phyloP scores from a whole-genome alignment of 2,797 vertebrate species.

The Cichlasoma orientale region DNA sequence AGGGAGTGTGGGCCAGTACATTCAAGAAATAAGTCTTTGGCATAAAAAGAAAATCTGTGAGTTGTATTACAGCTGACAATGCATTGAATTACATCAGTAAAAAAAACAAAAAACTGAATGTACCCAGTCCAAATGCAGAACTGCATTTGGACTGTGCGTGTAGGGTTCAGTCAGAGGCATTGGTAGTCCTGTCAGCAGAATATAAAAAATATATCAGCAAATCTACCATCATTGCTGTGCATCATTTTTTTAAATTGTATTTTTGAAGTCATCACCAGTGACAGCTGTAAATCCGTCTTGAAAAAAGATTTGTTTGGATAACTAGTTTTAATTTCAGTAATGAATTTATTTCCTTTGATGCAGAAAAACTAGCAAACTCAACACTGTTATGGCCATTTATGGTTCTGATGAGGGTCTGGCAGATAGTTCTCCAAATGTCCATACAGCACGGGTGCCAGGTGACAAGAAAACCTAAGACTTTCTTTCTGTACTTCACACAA shows the following conservation, averaged over 20 bases:
- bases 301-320: background rate
- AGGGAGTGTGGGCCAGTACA: background rate
- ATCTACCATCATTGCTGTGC: no score
- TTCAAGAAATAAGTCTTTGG: background rate
- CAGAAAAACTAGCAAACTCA: background rate
- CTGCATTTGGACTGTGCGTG: background rate
- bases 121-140: no score
- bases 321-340: background rate
- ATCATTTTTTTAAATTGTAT: background rate
- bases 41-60: background rate
- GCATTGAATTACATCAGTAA: background rate
- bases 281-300: background rate
- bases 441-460: background rate
- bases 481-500: no score
- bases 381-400: no score
- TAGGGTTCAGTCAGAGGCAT: background rate
- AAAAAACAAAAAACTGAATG: background rate
- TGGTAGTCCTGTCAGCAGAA: background rate
- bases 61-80: background rate
- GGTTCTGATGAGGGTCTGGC: no score
- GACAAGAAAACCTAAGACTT: background rate
- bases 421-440: no score
- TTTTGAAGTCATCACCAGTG: background rate
- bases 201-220: background rate
- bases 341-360: background rate